These are phyloP conservation scores for Pagetopsis macropterus DNA, from an alignment of 2,797 vertebrate genomes.

Conservation along the genomic window DNA sequence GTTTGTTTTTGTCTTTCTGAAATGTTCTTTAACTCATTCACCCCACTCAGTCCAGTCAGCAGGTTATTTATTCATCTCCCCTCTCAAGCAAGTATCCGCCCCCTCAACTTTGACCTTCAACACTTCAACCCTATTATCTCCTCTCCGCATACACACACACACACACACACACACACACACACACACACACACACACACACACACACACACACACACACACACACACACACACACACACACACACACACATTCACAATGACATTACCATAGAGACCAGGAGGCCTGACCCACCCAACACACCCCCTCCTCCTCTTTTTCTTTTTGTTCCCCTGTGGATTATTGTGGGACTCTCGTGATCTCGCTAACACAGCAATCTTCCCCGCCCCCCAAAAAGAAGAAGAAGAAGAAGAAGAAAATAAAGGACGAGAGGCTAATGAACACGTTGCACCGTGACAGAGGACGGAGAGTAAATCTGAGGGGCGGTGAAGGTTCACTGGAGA, in stretches of 20 bases:
- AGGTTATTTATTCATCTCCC: conserved; percentile 31
- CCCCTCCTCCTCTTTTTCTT: conserved; percentile 38
- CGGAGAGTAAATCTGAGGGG: conserved; percentile 57
- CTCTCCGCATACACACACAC: conserved; percentile 14
- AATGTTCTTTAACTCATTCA: background rate
- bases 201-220: conserved; percentile 46
- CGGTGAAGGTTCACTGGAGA: conserved; percentile 68
- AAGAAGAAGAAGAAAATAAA: conserved; percentile 28
- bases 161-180: background rate
- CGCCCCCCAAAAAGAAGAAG: conserved; percentile 34
- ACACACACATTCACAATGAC: conserved; percentile 61
- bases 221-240: conserved; percentile 11
- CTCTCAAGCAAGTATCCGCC: conserved; percentile 25
- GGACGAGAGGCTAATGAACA: conserved; percentile 76
- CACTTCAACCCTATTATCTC: conserved; percentile 57
- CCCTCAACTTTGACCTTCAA: conserved; percentile 69
- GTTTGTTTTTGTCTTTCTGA: background rate
- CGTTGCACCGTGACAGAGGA: conserved; percentile 69
- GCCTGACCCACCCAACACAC: conserved; percentile 39
- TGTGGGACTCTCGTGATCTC: conserved; percentile 49
- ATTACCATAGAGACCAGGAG: conserved; percentile 69
- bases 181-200: conserved; percentile 50
- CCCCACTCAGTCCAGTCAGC: conserved; percentile 14
- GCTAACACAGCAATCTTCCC: conserved; percentile 32
- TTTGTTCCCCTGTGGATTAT: conserved; percentile 61